A percentile compares a stretch with the other conserved stretches of the same genome.
phyloP scores from a whole-genome alignment of 2,113 vertebrate species.

The Coracopsis vasa region DNA sequence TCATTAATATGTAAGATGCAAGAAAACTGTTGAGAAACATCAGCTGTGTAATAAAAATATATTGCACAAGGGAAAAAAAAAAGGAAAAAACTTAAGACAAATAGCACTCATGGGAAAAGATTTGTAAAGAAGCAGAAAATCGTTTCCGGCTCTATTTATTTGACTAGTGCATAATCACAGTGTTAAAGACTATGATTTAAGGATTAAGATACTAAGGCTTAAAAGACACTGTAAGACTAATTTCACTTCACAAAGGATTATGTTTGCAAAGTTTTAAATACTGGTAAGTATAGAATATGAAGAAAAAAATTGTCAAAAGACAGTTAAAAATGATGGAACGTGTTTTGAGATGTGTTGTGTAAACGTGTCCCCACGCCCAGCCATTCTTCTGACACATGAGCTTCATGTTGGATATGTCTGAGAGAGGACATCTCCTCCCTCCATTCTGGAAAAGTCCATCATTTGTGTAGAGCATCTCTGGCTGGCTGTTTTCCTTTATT shows the following conservation, averaged over 20 bases:
- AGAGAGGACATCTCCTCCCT: background rate
- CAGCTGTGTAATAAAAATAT: background rate
- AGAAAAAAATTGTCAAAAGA: background rate
- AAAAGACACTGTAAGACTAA: background rate
- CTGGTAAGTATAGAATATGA: background rate
- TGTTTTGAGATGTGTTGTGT: background rate
- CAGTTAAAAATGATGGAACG: background rate
- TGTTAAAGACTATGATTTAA: slow-evolving; percentile 16
- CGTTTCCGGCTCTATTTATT: slow-evolving; percentile 9
- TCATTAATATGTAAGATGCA: background rate
- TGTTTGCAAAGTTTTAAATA: background rate
- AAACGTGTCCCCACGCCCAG: fast-evolving
- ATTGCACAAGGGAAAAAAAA: background rate
- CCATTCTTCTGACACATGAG: background rate
- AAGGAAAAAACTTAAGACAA: background rate
- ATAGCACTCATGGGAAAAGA: background rate
- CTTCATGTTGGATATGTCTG: background rate
- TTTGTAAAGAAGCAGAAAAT: background rate
- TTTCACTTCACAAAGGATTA: background rate
- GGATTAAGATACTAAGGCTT: slow-evolving; percentile 11
- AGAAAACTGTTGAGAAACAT: background rate
- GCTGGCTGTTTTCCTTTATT: background rate
- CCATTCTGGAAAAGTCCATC: background rate
- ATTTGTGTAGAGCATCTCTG: fast-evolving
- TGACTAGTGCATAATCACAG: background rate